Percentiles rank a stretch among this genome's conserved stretches.
phyloP scores from a whole-genome alignment of 1,140 invertebrate species.

The Pomacea maculata region DNA sequence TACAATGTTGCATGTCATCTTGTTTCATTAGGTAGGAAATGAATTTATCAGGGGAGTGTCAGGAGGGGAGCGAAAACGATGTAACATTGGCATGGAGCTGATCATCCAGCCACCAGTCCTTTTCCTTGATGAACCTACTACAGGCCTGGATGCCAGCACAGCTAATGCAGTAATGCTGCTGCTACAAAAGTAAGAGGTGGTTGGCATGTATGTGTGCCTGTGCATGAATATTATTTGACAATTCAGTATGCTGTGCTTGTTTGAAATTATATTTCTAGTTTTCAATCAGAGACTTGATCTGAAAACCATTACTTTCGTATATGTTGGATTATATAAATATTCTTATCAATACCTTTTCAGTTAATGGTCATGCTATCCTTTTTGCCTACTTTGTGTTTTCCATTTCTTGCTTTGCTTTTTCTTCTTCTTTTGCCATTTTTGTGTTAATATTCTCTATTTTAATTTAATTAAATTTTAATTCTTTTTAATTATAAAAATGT shows the following conservation, averaged over 20 bases:
- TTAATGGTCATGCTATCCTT: not conserved
- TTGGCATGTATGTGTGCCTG: not conserved
- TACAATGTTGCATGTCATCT: not conserved
- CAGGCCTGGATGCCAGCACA: constrained; percentile 65
- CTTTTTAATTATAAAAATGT: no score
- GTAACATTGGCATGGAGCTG: constrained; percentile 66
- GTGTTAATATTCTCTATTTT: no score
- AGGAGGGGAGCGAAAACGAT: constrained; percentile 64
- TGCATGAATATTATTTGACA: no score
- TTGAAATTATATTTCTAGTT: no score
- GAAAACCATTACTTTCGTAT: no score
- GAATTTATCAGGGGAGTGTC: constrained; percentile 64
- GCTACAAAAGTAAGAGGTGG: constrained; percentile 51
- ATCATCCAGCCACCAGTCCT: constrained; percentile 63
- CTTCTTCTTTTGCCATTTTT: no score
- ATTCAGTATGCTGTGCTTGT: no score
- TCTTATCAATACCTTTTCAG: no score
- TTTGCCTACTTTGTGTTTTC: not conserved
- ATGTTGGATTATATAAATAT: no score
- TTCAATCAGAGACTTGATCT: no score
- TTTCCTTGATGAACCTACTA: constrained; percentile 66
- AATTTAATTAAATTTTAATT: no score
- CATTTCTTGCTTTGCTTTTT: not conserved
- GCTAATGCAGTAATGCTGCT: constrained; percentile 63
- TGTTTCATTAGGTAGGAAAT: constrained; percentile 55